A percentile compares a stretch with the other conserved stretches of the same genome.
Conservation (phyloP, 2,888 invertebrate species). For the Ectemnius continuus region DNA sequence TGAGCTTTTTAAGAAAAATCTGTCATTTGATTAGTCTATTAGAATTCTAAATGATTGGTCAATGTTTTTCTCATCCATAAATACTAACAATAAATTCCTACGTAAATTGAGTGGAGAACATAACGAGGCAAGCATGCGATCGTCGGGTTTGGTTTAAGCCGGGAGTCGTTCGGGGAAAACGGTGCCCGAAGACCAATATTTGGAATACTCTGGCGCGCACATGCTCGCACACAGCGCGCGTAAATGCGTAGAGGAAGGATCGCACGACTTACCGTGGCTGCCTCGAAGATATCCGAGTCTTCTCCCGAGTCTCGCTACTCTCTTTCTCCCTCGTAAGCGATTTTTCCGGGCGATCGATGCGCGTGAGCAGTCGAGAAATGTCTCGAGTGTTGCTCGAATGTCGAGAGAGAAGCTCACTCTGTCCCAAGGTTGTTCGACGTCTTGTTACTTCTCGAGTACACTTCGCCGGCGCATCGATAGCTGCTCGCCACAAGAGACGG, state of each 20-base stretch:
- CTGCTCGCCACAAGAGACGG: too few relatives aligned
- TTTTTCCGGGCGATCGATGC: too few relatives aligned
- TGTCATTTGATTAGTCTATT: not conserved
- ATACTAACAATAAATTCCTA: too few relatives aligned
- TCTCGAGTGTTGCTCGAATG: constrained; percentile 2
- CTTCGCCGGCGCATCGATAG: constrained; percentile 14
- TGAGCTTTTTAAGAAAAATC: not conserved
- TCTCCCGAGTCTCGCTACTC: constrained; percentile 5
- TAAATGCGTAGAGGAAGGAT: constrained; percentile 32
- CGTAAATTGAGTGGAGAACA: not conserved
- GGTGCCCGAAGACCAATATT: constrained; percentile 72
- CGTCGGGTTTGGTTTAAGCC: constrained; percentile 27
- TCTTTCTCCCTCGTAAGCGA: too few relatives aligned
- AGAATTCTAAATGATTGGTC: not conserved
- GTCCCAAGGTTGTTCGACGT: constrained; percentile 6
- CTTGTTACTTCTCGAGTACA: constrained; percentile 6
- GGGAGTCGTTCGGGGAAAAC: constrained; percentile 71
- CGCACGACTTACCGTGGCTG: constrained; percentile 33
- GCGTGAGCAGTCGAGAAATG: not conserved
- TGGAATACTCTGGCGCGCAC: constrained; percentile 68
- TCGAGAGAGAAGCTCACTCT: not conserved
- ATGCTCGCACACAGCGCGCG: constrained; percentile 51
- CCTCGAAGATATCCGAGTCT: not conserved
- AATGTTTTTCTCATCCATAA: too few relatives aligned
- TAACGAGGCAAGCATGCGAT: constrained; percentile 3